Evolutionary conservation across 2,888 invertebrate species (phyloP).

Genomic region (Hypercompe scribonia): DNA sequence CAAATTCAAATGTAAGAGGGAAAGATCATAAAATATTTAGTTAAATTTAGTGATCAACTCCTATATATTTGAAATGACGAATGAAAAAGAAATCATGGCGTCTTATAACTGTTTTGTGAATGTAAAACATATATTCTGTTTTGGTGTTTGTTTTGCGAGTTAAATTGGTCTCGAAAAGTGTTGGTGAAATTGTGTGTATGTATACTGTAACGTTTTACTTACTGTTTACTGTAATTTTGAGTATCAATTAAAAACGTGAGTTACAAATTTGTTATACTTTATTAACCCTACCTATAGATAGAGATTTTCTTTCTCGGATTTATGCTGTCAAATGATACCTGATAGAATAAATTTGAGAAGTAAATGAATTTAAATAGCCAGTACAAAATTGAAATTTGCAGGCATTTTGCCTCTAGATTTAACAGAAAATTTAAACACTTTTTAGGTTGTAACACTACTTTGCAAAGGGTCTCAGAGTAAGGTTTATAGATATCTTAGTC

Average conservation of each 20-base stretch:
- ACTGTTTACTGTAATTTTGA: background rate
- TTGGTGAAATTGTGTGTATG: background rate
- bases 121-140: background rate
- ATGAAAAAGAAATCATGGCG: background rate
- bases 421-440: too few species aligned
- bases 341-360: too few species aligned
- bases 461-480: too few species aligned
- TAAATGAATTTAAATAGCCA: too few species aligned
- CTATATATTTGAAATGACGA: background rate
- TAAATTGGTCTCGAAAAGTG: conserved; percentile 7
- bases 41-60: background rate
- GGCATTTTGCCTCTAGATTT: too few species aligned
- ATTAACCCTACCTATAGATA: background rate
- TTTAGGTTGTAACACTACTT: too few species aligned
- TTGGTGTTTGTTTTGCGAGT: background rate
- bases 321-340: too few species aligned
- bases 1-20: background rate
- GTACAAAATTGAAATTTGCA: too few species aligned
- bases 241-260: conserved; percentile 1
- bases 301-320: too few species aligned
- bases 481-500: too few species aligned
- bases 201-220: conserved; percentile 3
- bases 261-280: conserved; percentile 1
- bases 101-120: background rate
- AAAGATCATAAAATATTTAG: background rate